A percentile compares a stretch with the other conserved stretches of the same genome.
phyloP scores from a whole-genome alignment of 2,797 vertebrate species.

The Myotis myotis region DNA sequence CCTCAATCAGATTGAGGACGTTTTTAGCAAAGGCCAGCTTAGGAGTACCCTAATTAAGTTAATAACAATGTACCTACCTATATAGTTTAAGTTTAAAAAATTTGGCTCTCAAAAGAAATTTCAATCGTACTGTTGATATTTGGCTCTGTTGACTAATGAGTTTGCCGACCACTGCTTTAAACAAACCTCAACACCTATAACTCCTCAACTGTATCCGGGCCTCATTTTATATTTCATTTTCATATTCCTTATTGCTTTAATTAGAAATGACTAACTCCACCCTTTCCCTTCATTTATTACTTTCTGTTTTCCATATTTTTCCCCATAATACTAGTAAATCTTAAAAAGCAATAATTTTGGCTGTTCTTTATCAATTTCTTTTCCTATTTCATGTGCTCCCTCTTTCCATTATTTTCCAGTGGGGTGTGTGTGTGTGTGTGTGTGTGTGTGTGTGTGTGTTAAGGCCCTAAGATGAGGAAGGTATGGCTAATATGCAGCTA shows the following conservation, averaged over 20 bases:
- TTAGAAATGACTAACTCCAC: not conserved
- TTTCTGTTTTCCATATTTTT: not conserved
- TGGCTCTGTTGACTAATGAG: too few relatives aligned
- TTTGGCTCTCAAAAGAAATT: too few relatives aligned
- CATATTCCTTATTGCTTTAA: not conserved
- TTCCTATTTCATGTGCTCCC: not conserved
- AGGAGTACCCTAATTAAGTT: too few relatives aligned
- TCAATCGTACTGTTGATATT: too few relatives aligned
- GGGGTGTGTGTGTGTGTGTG: not conserved
- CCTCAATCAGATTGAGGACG: too few relatives aligned
- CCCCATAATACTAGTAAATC: not conserved
- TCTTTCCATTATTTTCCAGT: not conserved
- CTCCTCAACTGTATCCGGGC: not conserved
- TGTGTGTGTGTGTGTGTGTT: not conserved
- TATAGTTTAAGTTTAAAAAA: too few relatives aligned
- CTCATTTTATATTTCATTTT: slow-evolving; percentile 25
- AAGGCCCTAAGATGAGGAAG: not conserved
- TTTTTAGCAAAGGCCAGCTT: too few relatives aligned
- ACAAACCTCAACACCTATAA: not conserved
- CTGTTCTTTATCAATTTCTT: not conserved
- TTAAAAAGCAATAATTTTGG: not conserved
- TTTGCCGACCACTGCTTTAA: not conserved
- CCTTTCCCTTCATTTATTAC: not conserved
- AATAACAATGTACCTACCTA: too few relatives aligned
- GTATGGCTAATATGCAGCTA: not conserved